Conservation (phyloP, 2,113 vertebrate species). For the Peucedramus taeniatus region DNA sequence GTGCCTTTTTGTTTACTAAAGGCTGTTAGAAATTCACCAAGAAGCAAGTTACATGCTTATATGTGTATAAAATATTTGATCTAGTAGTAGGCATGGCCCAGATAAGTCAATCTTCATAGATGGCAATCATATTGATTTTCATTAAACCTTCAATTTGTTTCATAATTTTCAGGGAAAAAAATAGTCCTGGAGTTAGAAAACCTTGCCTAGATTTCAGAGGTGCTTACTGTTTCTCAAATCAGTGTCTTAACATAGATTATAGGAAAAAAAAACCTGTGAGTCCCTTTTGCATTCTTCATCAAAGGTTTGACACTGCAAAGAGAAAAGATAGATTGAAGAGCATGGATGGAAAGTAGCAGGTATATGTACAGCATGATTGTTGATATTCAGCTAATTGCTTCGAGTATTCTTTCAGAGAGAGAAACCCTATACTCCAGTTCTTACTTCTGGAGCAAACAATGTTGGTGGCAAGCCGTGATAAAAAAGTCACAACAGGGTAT, state of each 20-base stretch:
- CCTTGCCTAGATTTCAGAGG: background rate
- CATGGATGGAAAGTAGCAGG: background rate
- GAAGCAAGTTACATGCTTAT: background rate
- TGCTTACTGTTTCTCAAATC: background rate
- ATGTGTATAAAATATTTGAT: background rate
- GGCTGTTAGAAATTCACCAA: background rate
- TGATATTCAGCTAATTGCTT: background rate
- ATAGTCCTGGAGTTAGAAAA: background rate
- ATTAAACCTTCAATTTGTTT: background rate
- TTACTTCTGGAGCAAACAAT: background rate
- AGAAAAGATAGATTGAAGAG: background rate
- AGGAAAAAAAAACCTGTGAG: background rate
- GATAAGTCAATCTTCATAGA: background rate
- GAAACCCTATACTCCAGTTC: background rate
- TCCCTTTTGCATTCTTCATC: background rate
- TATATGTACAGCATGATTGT: background rate
- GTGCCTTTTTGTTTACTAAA: background rate
- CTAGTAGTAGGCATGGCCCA: background rate
- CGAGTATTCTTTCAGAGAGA: background rate
- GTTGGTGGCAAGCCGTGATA: background rate
- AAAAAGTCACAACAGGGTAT: background rate
- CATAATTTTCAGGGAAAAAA: background rate
- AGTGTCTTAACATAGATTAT: background rate
- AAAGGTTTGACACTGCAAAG: background rate
- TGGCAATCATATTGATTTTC: background rate